Evolutionary conservation across 2,113 vertebrate species (phyloP).

Genomic region (Montifringilla adamsi): DNA sequence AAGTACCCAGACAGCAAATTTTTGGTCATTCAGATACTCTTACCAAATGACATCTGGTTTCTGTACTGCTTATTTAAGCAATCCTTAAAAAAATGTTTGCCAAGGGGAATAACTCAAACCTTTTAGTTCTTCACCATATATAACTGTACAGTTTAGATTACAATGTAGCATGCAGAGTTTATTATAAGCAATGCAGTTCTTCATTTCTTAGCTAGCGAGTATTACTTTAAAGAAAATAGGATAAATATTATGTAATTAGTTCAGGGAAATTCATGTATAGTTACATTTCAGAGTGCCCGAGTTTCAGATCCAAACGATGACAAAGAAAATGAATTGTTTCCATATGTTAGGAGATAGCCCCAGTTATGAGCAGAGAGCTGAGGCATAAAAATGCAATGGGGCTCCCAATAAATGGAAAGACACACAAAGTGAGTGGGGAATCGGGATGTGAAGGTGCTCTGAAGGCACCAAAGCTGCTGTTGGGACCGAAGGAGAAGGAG

Average conservation of each 20-base stretch:
- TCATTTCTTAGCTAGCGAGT: constrained; percentile 68
- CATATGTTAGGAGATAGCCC: constrained; percentile 64
- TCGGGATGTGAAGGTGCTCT: background rate
- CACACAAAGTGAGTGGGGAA: background rate
- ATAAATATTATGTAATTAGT: constrained; percentile 78
- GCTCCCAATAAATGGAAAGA: background rate
- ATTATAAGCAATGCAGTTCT: constrained; percentile 75
- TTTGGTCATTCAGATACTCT: constrained; percentile 83
- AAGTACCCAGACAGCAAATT: constrained; percentile 84
- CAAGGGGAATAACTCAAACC: constrained; percentile 84
- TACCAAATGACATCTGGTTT: constrained; percentile 87
- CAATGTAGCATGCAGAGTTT: constrained; percentile 73
- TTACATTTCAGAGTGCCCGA: constrained; percentile 67
- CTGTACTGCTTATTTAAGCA: constrained; percentile 85
- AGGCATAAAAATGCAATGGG: background rate
- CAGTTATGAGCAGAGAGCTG: constrained; percentile 34
- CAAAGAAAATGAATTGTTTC: constrained; percentile 72
- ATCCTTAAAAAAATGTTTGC: constrained; percentile 83
- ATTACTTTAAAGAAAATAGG: constrained; percentile 77
- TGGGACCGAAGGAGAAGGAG: background rate
- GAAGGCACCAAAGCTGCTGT: background rate
- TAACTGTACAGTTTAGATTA: constrained; percentile 79
- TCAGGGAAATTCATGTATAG: constrained; percentile 74
- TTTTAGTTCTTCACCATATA: constrained; percentile 75
- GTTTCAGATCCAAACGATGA: constrained; percentile 70